Percentiles rank a stretch among this genome's conserved stretches.
Evolutionary conservation across 2,797 vertebrate species (phyloP).

Genomic region (Jordanella pulchra): DNA sequence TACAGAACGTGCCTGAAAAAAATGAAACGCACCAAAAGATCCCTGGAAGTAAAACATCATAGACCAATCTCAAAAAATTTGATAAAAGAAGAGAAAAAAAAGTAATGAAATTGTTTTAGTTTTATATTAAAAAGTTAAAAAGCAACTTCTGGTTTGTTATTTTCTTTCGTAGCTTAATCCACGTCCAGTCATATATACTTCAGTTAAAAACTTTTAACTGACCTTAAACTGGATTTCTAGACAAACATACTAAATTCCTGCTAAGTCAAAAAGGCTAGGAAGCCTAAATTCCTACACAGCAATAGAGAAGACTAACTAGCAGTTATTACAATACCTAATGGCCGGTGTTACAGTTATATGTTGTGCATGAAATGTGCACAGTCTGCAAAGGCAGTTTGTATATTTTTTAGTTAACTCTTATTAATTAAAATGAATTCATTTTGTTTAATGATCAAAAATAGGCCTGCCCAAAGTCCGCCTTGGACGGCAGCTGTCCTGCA

Average conservation of each 20-base stretch:
- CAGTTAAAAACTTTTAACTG: background rate
- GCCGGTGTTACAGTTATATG: too few relatives aligned
- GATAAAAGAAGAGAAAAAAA: background rate
- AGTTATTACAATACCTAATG: background rate
- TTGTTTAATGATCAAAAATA: too few relatives aligned
- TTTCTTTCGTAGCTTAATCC: background rate
- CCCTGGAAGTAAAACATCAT: background rate
- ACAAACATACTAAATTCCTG: background rate
- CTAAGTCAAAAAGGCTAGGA: background rate
- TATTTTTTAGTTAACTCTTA: background rate
- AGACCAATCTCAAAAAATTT: background rate
- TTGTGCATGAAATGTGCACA: too few relatives aligned
- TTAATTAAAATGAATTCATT: too few relatives aligned
- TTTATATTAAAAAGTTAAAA: background rate
- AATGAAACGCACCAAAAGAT: background rate
- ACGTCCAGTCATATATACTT: background rate
- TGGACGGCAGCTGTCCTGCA: too few relatives aligned
- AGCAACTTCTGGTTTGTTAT: background rate
- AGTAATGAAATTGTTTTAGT: background rate
- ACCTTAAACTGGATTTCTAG: background rate
- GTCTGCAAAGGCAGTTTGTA: background rate
- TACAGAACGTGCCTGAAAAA: background rate
- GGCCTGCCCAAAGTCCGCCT: too few relatives aligned
- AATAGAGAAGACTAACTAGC: background rate
- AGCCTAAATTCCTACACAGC: background rate